Conservation (phyloP, 2,797 vertebrate genomes). For the Anguilla megastoma region DNA sequence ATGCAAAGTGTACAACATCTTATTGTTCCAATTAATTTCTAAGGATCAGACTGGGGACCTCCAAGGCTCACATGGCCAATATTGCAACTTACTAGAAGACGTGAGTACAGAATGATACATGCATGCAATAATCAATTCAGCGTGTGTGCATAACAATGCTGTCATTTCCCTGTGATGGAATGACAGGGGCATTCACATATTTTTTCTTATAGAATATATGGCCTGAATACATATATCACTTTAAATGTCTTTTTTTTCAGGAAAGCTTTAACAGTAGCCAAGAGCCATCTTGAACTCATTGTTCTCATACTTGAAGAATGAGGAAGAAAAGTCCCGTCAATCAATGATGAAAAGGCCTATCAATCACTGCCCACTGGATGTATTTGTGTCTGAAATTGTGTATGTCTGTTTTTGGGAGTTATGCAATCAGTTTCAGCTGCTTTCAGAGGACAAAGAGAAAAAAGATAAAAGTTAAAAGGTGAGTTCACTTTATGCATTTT, state of each 20-base stretch:
- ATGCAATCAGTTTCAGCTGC: not conserved
- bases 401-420: not conserved
- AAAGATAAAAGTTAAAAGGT: not conserved
- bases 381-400: not conserved
- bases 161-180: not conserved
- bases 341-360: not conserved
- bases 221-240: not conserved
- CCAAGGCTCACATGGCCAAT: not conserved
- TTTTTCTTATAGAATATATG: not conserved
- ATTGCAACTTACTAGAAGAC: not conserved
- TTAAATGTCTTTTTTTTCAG: not conserved
- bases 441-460: not conserved
- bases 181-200: not conserved
- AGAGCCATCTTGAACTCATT: not conserved
- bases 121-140: not conserved
- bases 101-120: not conserved
- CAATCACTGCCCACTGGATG: not conserved
- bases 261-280: not conserved
- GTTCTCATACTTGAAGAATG: not conserved
- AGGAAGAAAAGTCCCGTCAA: not conserved
- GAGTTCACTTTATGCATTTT: not conserved
- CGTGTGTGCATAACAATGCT: not conserved
- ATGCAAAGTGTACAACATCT: not conserved
- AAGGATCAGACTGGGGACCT: not conserved
- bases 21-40: not conserved